These are phyloP conservation scores for Cheilosia vernalis DNA, from an alignment of 2,888 invertebrate genomes.

Conservation along the genomic window DNA sequence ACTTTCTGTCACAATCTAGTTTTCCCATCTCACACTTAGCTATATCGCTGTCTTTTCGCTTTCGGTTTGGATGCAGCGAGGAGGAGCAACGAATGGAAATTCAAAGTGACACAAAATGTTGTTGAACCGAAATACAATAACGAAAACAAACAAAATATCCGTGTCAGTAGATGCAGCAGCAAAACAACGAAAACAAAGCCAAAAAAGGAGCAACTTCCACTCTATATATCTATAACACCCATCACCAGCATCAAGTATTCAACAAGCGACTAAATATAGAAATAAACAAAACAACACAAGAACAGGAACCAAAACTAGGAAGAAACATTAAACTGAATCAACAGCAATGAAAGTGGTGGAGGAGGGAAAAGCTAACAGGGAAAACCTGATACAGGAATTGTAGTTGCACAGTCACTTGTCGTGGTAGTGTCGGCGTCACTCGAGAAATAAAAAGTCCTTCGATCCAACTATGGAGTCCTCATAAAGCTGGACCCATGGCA, in stretches of 20 bases:
- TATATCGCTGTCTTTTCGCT: slow-evolving; percentile 7
- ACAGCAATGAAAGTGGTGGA: background rate
- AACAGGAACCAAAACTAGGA: slow-evolving; percentile 11
- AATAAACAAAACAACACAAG: slow-evolving; percentile 12
- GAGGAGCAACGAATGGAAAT: slow-evolving; percentile 1
- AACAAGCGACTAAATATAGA: slow-evolving; percentile 56
- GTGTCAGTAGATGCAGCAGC: slow-evolving; percentile 5
- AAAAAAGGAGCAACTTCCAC: background rate
- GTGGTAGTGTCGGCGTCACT: background rate
- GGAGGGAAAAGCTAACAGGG: slow-evolving; percentile 3
- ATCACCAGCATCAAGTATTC: slow-evolving; percentile 51
- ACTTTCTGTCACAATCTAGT: slow-evolving; percentile 45
- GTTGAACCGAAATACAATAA: slow-evolving; percentile 40
- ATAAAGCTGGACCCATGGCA: slow-evolving; percentile 5
- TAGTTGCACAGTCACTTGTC: slow-evolving; percentile 8
- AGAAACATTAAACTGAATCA: slow-evolving; percentile 3
- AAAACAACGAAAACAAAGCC: background rate
- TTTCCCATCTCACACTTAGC: slow-evolving; percentile 42
- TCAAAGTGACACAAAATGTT: slow-evolving; percentile 51
- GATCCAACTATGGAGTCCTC: background rate
- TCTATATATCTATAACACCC: background rate
- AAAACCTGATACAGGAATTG: background rate
- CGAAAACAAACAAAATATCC: slow-evolving; percentile 15
- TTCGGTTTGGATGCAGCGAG: background rate
- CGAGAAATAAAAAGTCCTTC: background rate